A percentile compares a stretch with the other conserved stretches of the same genome.
phyloP scores from a whole-genome alignment of 2,888 invertebrate species.

The Opisthograptis luteolata region DNA sequence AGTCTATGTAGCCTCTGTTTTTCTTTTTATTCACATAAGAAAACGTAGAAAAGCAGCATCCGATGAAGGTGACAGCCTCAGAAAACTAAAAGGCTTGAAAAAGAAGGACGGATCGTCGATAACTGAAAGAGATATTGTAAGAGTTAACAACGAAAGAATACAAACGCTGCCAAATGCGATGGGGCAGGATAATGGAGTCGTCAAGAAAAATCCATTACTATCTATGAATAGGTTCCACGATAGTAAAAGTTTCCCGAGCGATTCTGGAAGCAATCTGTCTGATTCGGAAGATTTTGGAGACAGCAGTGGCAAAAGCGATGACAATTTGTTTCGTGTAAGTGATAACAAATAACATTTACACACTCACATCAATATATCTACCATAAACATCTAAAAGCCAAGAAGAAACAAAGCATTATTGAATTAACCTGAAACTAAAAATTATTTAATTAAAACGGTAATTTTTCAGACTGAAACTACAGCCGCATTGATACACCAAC shows the following conservation, averaged over 20 bases:
- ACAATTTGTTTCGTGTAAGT: constrained; percentile 66
- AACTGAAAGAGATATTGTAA: constrained; percentile 74
- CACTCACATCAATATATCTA: too few relatives aligned
- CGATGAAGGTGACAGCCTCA: constrained; percentile 69
- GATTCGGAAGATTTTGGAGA: constrained; percentile 86
- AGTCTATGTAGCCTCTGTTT: constrained; percentile 93
- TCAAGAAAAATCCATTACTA: constrained; percentile 91
- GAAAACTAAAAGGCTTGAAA: constrained; percentile 64
- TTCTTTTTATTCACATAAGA: constrained; percentile 91
- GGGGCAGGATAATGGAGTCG: constrained; percentile 87
- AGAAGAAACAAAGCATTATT: too few relatives aligned
- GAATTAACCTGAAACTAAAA: too few relatives aligned
- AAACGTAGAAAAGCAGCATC: constrained; percentile 84
- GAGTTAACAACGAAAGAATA: constrained; percentile 73
- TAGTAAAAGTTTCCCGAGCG: constrained; percentile 64
- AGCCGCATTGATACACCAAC: constrained; percentile 89
- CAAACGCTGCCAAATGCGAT: constrained; percentile 71
- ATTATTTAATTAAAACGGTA: neutral
- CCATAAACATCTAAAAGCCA: too few relatives aligned
- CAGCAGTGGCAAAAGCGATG: constrained; percentile 62
- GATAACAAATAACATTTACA: too few relatives aligned
- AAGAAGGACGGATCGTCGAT: constrained; percentile 72
- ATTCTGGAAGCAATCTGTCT: constrained; percentile 86
- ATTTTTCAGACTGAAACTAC: constrained; percentile 80
- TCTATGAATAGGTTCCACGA: constrained; percentile 85